phyloP scores from a whole-genome alignment of 2,797 vertebrate species.

The Rachycentron canadum region DNA sequence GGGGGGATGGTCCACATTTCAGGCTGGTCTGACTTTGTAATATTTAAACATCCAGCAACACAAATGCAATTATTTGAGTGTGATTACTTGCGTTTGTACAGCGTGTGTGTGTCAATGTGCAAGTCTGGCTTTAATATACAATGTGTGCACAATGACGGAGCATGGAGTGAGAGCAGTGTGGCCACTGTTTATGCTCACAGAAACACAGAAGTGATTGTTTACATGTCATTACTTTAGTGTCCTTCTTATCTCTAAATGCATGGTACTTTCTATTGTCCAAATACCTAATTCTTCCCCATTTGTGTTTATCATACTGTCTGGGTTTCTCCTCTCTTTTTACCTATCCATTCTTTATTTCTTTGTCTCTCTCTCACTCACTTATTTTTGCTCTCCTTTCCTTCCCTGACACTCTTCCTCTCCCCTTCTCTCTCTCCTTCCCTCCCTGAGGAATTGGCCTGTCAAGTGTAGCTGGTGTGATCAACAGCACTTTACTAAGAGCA shows the following conservation, averaged over 20 bases:
- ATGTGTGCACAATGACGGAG: constrained; percentile 1
- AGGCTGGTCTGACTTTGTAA: neutral
- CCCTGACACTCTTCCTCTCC: too few relatives aligned
- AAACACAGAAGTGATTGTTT: constrained; percentile 61
- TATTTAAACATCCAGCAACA: constrained; percentile 17
- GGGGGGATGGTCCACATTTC: too few relatives aligned
- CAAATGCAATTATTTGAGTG: constrained; percentile 41
- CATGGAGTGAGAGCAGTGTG: neutral
- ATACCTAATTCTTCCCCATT: constrained; percentile 33
- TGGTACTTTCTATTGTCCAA: constrained; percentile 7
- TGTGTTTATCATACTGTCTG: constrained; percentile 23
- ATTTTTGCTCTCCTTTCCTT: constrained; percentile 2
- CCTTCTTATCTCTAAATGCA: constrained; percentile 9
- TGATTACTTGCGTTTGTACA: constrained; percentile 31
- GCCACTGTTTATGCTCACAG: too few relatives aligned
- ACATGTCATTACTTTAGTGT: constrained; percentile 13
- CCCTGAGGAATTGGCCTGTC: constrained; percentile 75
- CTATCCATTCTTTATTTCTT: constrained; percentile 7
- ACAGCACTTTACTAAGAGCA: constrained; percentile 67
- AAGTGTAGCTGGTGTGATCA: constrained; percentile 68
- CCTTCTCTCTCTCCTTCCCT: too few relatives aligned
- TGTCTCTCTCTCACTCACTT: neutral
- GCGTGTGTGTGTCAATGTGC: constrained; percentile 12
- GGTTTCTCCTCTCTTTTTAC: constrained; percentile 2
- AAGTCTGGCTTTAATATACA: neutral